Evolutionary conservation across 2,797 vertebrate genomes (phyloP), one percentile per base, ranked within the genome.

Genomic region (Smutsia gigantea): DNA sequence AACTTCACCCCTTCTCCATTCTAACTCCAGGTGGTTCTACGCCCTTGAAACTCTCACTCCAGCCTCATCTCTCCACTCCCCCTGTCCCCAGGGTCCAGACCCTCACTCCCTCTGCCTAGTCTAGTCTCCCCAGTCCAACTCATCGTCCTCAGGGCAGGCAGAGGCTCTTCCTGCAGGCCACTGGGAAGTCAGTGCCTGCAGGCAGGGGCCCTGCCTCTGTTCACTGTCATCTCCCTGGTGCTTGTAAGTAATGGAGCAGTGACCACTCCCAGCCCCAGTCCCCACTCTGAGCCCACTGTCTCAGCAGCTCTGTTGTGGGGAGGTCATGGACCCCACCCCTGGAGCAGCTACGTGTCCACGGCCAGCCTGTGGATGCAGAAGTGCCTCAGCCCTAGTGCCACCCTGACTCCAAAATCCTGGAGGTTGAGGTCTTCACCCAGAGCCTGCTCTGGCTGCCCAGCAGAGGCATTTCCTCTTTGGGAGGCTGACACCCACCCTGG

Each of bases 311-410:
- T 13, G 34, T n/a, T 66, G n/a, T 0, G 18, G 8, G 0, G 34
- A 72, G 42, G 42, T 7, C 11, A 1, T 0, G 0, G 23, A 69
- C 42, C 46, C n/a, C 31, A 34, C 57, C 25, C 75, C 64, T 5
- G 46, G 27, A 39, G 29, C 63, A n/a, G 57, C 23, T 5, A 4
- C 5, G 7, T 39, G 71, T 46, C 39, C 0, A 0, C 1, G 9
- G 57, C 71, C 53, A 3, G 0, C 39, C 18, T 39, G 17, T 42
- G 55, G 14, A 14, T 2, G 37, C n/a, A 31, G 46, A 39, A 7
- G 3, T 14, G 23, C 81, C 29, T 23, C 1, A 0, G 23, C n/a
- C 34, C 66, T 31, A 1, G 1, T 1, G 25, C 7, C 37, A 5
- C 25, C 81, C 66, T 79, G 64, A 27, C 8, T 51, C 51, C 57